phyloP scores from a whole-genome alignment of 1,140 invertebrate genomes.

The Achatina immaculata region DNA sequence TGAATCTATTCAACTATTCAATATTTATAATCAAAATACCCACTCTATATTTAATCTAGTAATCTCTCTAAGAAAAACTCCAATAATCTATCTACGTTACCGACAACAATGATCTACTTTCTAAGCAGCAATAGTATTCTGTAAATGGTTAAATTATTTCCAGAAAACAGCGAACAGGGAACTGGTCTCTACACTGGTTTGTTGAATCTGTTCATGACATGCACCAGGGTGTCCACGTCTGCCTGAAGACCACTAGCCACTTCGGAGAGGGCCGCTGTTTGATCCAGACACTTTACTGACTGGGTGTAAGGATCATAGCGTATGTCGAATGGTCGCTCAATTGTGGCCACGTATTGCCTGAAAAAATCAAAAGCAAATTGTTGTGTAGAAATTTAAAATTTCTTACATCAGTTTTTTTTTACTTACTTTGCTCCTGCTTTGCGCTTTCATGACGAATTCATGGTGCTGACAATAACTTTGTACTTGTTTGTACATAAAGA shows the following conservation, averaged over 20 bases:
- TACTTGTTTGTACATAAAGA: too few relatives aligned
- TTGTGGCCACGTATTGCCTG: constrained; percentile 91
- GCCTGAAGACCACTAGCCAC: constrained; percentile 40
- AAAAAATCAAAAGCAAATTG: constrained; percentile 56
- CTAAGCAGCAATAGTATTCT: too few relatives aligned
- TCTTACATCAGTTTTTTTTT: background rate
- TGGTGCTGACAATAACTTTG: too few relatives aligned
- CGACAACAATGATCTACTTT: too few relatives aligned
- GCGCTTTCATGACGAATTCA: background rate
- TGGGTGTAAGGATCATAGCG: constrained; percentile 96
- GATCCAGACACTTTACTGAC: constrained; percentile 90
- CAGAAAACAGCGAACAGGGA: background rate
- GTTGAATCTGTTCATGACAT: constrained; percentile 47
- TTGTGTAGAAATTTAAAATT: background rate
- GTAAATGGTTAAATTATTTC: too few relatives aligned
- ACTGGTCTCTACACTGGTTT: constrained; percentile 17
- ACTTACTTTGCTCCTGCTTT: background rate
- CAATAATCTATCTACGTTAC: too few relatives aligned
- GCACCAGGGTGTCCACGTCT: constrained; percentile 49
- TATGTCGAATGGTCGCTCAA: constrained; percentile 91
- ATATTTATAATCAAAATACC: too few relatives aligned
- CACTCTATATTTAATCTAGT: too few relatives aligned
- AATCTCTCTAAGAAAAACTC: too few relatives aligned
- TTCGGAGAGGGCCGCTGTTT: constrained; percentile 73
- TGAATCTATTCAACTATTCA: too few relatives aligned